A percentile compares a stretch with the other conserved stretches of the same genome.
phyloP scores from a whole-genome alignment of 2,113 vertebrate species.

The Corythornis madagascariensis region DNA sequence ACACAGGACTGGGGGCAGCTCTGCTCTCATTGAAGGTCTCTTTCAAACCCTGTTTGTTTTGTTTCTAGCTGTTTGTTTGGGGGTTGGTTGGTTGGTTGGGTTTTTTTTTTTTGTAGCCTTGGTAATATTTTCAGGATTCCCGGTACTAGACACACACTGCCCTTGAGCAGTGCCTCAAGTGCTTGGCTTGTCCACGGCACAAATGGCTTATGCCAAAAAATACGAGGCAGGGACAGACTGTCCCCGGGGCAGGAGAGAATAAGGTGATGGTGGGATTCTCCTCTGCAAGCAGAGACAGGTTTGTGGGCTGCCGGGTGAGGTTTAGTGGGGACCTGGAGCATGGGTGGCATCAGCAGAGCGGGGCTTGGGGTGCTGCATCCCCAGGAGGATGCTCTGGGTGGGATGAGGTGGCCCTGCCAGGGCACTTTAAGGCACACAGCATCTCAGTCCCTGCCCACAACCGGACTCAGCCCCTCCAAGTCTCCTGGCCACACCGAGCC shows the following conservation, averaged over 20 bases:
- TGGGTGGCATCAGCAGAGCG: fast-evolving
- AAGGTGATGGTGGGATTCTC: too few species aligned
- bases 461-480: background rate
- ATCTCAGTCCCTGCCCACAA: background rate
- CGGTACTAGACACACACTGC: background rate
- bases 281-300: background rate
- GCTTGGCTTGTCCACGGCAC: background rate
- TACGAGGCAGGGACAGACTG: background rate
- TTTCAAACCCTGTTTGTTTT: background rate
- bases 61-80: background rate
- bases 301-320: fast-evolving
- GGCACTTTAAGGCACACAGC: fast-evolving
- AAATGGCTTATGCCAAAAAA: background rate
- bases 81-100: too few species aligned
- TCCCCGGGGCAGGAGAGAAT: background rate
- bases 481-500: background rate
- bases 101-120: background rate
- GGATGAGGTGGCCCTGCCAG: background rate
- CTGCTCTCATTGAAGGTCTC: background rate
- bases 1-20: fast-evolving
- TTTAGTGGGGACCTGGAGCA: too few species aligned
- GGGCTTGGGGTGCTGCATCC: background rate
- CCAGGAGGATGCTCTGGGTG: background rate
- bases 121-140: conserved; percentile 1
- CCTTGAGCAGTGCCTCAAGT: conserved; percentile 41